Percentiles rank a stretch among this genome's conserved stretches.
Conservation (phyloP, 2,797 vertebrate species). For the Gymnothorax reevesii region DNA sequence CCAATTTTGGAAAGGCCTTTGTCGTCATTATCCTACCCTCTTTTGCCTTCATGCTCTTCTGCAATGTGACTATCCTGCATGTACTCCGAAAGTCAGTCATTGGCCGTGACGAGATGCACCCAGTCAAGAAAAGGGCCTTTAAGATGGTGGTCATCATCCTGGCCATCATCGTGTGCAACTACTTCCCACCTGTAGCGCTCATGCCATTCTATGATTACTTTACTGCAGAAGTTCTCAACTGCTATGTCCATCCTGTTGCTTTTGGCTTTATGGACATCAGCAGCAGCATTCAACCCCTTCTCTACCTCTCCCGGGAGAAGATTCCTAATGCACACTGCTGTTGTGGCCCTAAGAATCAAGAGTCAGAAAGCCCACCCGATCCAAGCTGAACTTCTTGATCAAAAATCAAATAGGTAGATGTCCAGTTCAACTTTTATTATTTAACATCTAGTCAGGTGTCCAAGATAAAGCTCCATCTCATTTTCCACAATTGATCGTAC, state of each 20-base stretch:
- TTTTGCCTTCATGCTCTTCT: constrained; percentile 75
- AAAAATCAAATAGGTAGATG: background rate
- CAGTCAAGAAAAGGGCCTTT: constrained; percentile 76
- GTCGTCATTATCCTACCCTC: constrained; percentile 63
- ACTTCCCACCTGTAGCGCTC: constrained; percentile 71
- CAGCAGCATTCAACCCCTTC: constrained; percentile 76
- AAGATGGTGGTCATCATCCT: constrained; percentile 75
- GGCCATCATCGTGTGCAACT: constrained; percentile 75
- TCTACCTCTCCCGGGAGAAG: constrained; percentile 71
- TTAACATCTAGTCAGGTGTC: background rate
- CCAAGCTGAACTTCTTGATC: background rate
- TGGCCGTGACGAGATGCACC: constrained; percentile 71
- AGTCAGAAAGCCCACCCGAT: background rate
- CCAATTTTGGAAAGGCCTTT: constrained; percentile 66
- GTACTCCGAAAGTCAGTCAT: constrained; percentile 60
- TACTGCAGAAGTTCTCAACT: constrained; percentile 56
- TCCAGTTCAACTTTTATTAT: background rate
- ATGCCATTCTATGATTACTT: constrained; percentile 73
- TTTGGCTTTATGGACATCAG: constrained; percentile 78
- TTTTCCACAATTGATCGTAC: background rate
- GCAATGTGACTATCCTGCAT: constrained; percentile 70
- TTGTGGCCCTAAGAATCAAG: constrained; percentile 37
- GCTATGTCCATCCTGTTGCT: constrained; percentile 70
- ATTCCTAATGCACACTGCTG: constrained; percentile 39
- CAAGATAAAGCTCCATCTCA: background rate